phyloP scores from a whole-genome alignment of 2,797 vertebrate genomes.

The Rhodeus uyekii region DNA sequence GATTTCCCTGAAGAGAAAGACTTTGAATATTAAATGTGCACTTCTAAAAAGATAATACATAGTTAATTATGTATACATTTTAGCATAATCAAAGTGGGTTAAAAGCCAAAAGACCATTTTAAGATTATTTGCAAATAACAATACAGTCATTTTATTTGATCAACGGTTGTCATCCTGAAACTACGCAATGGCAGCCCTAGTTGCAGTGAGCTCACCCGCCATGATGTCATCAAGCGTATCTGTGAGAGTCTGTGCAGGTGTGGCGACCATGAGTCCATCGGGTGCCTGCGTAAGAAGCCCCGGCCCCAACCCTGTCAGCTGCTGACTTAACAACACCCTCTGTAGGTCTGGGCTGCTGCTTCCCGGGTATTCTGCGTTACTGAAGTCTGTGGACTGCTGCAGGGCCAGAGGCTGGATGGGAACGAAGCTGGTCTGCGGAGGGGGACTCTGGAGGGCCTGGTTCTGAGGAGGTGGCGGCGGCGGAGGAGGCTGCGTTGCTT shows the following conservation, averaged over 20 bases:
- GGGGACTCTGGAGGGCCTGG: conserved; percentile 64
- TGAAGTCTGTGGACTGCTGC: conserved; percentile 84
- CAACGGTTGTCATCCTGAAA: not conserved
- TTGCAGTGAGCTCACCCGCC: conserved; percentile 79
- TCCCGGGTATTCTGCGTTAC: conserved; percentile 87
- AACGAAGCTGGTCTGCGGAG: conserved; percentile 85
- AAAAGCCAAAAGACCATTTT: not conserved
- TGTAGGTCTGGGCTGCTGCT: conserved; percentile 92
- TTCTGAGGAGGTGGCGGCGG: conserved; percentile 80
- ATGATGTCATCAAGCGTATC: conserved; percentile 99
- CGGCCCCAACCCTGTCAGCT: conserved; percentile 83
- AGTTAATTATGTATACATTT: not conserved
- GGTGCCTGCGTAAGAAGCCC: conserved; percentile 88
- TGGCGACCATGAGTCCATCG: conserved; percentile 98
- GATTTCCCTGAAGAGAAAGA: not conserved
- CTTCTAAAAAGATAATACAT: not conserved
- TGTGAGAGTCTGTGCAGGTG: conserved; percentile 98
- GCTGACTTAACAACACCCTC: conserved; percentile 91
- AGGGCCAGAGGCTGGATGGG: conserved; percentile 90
- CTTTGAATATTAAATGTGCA: not conserved
- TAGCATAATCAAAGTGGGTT: not conserved
- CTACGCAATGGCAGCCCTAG: not conserved
- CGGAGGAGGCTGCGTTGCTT: conserved; percentile 80
- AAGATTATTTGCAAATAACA: not conserved
- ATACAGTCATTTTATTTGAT: not conserved